Percentiles rank a stretch among this genome's conserved stretches.
These are phyloP conservation scores for Habroteleia sp. DNA, from an alignment of 2,888 invertebrate species.

Conservation along the genomic window DNA sequence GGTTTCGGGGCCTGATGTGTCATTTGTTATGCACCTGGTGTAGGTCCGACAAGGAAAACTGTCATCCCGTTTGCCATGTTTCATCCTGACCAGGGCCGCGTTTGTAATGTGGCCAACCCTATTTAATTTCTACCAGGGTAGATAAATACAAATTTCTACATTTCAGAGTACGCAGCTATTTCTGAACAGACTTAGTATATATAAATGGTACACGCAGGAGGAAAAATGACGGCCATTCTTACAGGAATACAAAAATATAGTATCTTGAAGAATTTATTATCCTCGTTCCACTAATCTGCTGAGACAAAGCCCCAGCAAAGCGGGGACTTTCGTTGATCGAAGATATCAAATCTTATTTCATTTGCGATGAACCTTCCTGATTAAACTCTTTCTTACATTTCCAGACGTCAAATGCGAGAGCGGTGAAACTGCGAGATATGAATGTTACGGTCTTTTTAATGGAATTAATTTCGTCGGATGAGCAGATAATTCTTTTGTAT, in stretches of 20 bases:
- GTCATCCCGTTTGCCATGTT: too few relatives aligned
- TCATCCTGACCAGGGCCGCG: too few relatives aligned
- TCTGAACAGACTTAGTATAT: conserved; percentile 35
- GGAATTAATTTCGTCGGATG: conserved; percentile 39
- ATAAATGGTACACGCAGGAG: conserved; percentile 50
- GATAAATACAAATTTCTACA: too few relatives aligned
- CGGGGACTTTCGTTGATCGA: conserved; percentile 45
- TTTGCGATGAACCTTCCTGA: conserved; percentile 50
- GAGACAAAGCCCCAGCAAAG: conserved; percentile 40
- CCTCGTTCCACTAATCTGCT: conserved; percentile 49
- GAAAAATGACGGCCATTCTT: conserved; percentile 55
- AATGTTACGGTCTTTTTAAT: conserved; percentile 47
- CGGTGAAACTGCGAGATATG: conserved; percentile 40
- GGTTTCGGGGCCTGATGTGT: too few relatives aligned
- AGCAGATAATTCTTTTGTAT: conserved; percentile 22
- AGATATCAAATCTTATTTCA: conserved; percentile 60
- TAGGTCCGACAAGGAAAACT: too few relatives aligned
- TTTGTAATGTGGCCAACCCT: too few relatives aligned
- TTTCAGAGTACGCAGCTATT: conserved; percentile 48
- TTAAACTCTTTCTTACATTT: conserved; percentile 50
- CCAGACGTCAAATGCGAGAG: conserved; percentile 43
- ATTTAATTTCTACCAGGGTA: too few relatives aligned
- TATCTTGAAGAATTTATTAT: conserved; percentile 46
- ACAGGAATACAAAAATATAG: conserved; percentile 50
- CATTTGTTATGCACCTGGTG: too few relatives aligned